Conservation (phyloP, 2,797 vertebrate species). For the Acrocephalus scirpaceus region DNA sequence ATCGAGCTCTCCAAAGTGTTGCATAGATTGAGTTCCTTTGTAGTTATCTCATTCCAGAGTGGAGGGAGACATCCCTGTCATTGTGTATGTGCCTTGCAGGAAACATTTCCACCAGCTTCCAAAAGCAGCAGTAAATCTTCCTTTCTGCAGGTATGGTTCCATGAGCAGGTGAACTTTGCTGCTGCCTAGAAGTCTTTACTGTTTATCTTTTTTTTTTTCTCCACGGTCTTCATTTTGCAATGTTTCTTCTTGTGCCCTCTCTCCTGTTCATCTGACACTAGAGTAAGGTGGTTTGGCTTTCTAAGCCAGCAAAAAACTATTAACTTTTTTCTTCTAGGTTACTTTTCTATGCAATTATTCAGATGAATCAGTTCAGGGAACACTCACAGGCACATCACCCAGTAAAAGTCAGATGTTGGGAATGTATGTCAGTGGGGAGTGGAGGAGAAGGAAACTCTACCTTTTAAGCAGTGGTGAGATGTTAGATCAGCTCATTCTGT, state of each 20-base stretch:
- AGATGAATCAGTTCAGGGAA: neutral
- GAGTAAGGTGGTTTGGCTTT: neutral
- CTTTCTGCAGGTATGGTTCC: neutral
- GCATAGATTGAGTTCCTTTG: neutral
- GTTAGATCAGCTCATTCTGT: neutral
- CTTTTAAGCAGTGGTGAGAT: neutral
- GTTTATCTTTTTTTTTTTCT: neutral
- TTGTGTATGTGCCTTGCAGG: neutral
- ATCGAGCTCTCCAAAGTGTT: neutral
- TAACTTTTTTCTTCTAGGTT: neutral
- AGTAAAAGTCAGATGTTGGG: neutral
- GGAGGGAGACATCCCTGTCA: neutral
- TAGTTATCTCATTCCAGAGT: neutral
- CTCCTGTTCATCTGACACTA: neutral
- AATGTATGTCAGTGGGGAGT: neutral
- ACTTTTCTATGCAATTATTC: neutral
- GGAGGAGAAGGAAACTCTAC: neutral
- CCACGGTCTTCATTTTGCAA: neutral
- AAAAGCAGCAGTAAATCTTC: neutral
- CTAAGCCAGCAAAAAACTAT: neutral
- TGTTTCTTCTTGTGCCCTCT: neutral
- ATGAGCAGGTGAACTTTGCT: neutral
- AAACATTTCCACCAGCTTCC: neutral
- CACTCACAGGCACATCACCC: neutral
- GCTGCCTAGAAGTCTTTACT: neutral